Base-by-base conservation (phyloP, 2,113 vertebrate species). In the Peromyscus californicus region DNA sequence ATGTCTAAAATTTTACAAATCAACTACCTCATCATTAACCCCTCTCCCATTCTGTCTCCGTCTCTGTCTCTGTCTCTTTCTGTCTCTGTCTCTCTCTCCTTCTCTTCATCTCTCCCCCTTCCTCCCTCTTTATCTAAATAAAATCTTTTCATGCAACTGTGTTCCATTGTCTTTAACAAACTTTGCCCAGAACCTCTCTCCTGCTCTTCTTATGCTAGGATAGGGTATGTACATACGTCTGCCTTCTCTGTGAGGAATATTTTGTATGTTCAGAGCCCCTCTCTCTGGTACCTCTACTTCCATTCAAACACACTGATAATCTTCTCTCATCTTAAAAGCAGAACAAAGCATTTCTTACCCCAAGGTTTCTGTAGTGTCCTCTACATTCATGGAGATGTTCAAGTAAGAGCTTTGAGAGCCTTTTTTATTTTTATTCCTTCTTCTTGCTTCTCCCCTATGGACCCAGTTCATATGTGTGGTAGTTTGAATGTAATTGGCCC, bases 1-100 rank as follows among this genome's bases (percentile, higher is more conserved):
- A 65, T 91, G 89, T 48, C 59, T 96, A 70, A 39, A 82, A 29
- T 82, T 39, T 63, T 97, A 7, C 85, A 93, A 97, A 72, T 84
- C n/a, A 82, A 24, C 24, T 65, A 7, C 19, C 16, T 92, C 59
- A 36, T 63, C 29, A 59, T 33, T 21, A 48, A 7, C 3, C 11
- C 24, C 4, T 54, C 1, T 42, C 39, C 42, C 2, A 2, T 93
- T 91, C 36, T 75, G 45, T 87, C 24, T 13, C 19, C 51, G 21
- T 19, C n/a, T n/a, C 7, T 48, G 63, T 86, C 67, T 86, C 22
- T 2, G 21, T 51, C 42, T 8, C 4, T 16, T 45, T 91, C 7
- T 48, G 63, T 86, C 67, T 86, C 22, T 2, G 21, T 51, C 42
- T 8, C 4, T 16, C 42, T 48, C 57, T 78, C 29, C 45, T 19